Evolutionary conservation across 2,113 vertebrate species (phyloP), one percentile per base, ranked within the genome.

Genomic region (Gobius niger): DNA sequence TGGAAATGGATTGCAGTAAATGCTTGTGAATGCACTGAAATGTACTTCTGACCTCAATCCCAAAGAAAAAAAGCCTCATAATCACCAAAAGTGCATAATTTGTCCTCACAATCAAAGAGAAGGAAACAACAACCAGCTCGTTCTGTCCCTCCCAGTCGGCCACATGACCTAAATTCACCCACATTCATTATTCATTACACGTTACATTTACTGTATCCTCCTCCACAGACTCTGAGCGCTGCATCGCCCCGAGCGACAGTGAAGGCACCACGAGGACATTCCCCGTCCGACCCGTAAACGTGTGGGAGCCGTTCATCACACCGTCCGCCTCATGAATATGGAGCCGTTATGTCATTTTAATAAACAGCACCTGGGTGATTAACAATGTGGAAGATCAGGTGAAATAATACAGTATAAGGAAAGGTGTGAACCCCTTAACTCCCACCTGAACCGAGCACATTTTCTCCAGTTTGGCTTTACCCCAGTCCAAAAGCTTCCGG

Each of bases 111-210:
- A 12, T 47, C 60, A 46, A 63, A 47, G 44, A 12, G 52, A 12
- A 52, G 34, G 16, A 15, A 9, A 47, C 5, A 40, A 19, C 47
- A 13, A 46, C 15, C 19, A 18, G 9, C 69, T 51, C 70, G 47
- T 15, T 63, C 63, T 56, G 47, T 64, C 60, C 49, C 73, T 60
- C 49, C 63, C 60, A 47, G 50, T 57, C 41, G 56, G 56, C 64
- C 10, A 42, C 34, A 6, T 83, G 86, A 81, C 83, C 84, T 60
- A 85, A 82, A 89, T 88, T 78, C 77, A 75, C 74, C 79, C 66
- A 49, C 67, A 83, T 90, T 70, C 72, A 87, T 88, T 85, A 90
- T 89, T 89, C 68, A 86, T 87, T 12, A 24, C 44, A 24, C 5
- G 63, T 75, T 47, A 53, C 54, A 75, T 46, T 60, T 65, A 73